Evolutionary conservation across 2,888 invertebrate species (phyloP).

Genomic region (Temnothorax ravouxi): DNA sequence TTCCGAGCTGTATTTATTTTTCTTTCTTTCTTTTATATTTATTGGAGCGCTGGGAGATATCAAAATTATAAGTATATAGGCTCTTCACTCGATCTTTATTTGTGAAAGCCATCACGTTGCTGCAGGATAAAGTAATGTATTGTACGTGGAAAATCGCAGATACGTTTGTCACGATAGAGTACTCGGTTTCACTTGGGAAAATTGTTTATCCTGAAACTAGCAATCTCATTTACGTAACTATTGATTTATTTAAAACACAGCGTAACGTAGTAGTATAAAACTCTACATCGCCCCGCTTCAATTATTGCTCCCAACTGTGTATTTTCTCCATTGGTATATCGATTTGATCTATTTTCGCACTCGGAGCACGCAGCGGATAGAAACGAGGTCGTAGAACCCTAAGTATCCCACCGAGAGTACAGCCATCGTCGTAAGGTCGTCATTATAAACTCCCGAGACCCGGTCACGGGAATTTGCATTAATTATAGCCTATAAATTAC

Average conservation of each 20-base stretch:
- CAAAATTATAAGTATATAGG: neutral
- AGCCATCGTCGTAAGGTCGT: constrained; percentile 3
- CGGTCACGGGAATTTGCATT: neutral
- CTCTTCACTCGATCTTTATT: neutral
- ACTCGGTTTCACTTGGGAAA: neutral
- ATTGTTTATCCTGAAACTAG: constrained; percentile 12
- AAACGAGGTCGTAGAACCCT: constrained; percentile 54
- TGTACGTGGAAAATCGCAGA: neutral
- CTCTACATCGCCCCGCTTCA: constrained; percentile 15
- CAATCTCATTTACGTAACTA: neutral
- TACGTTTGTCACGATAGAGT: neutral
- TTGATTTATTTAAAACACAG: constrained; percentile 5
- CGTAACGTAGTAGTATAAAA: neutral
- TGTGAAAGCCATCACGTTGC: neutral
- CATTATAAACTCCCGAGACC: constrained; percentile 7
- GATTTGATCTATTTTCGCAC: constrained; percentile 57
- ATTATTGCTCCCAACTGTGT: constrained; percentile 44
- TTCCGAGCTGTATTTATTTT: neutral
- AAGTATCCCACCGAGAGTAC: constrained; percentile 21
- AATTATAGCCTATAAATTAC: constrained; percentile 7
- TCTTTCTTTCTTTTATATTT: neutral
- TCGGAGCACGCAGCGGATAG: constrained; percentile 39
- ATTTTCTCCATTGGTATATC: constrained; percentile 48
- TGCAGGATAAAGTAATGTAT: neutral
- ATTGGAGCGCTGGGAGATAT: neutral